A percentile compares a stretch with the other conserved stretches of the same genome.
Conservation (phyloP, 2,888 invertebrate species). For the Electrophaes corylata region DNA sequence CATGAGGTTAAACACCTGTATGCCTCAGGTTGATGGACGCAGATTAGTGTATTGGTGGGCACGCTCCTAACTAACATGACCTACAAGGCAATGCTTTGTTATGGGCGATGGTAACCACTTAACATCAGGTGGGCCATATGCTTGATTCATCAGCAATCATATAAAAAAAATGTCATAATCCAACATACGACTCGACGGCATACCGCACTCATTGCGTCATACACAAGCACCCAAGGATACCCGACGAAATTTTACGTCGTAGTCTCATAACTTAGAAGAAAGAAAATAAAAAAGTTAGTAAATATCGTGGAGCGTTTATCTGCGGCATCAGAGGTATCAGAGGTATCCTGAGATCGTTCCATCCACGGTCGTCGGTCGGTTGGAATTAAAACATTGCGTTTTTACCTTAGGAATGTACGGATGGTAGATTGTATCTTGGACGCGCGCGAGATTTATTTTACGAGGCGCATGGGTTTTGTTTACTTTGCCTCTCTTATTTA, state of each 20-base stretch:
- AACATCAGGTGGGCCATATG: no score
- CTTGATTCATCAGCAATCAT: no score
- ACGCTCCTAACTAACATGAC: no score
- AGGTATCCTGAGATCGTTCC: conserved; percentile 45
- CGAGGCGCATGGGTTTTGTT: conserved; percentile 36
- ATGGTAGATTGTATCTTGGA: conserved; percentile 26
- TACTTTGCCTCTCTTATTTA: conserved; percentile 7
- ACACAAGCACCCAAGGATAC: conserved; percentile 11
- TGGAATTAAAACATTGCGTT: conserved; percentile 81
- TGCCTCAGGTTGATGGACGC: no score
- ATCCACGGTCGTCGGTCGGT: conserved; percentile 40
- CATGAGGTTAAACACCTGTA: no score
- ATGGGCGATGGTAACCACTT: no score
- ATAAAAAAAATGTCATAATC: no score
- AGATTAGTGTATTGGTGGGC: no score
- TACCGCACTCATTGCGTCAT: not conserved
- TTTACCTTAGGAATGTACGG: conserved; percentile 52
- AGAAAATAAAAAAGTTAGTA: conserved; percentile 46
- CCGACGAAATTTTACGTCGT: conserved; percentile 60
- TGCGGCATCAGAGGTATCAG: conserved; percentile 61
- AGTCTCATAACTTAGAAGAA: conserved; percentile 55
- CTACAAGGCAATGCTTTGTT: no score
- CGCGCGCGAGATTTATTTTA: conserved; percentile 61
- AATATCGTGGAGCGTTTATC: conserved; percentile 53
- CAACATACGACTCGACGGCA: not conserved